phyloP scores from a whole-genome alignment of 2,888 invertebrate genomes.

The Cataglyphis rosenhaueri region DNA sequence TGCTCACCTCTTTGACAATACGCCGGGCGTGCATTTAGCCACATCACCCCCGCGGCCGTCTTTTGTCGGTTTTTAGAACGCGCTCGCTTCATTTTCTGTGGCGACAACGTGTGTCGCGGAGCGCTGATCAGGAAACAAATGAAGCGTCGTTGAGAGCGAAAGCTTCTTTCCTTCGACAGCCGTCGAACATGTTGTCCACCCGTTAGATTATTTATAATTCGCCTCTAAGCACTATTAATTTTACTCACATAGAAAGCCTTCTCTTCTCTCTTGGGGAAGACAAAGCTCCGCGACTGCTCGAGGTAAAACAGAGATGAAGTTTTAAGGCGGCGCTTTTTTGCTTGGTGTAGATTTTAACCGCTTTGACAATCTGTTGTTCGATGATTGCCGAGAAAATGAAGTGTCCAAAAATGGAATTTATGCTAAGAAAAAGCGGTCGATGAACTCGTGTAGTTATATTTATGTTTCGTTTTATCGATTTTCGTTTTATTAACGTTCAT shows the following conservation, averaged over 20 bases:
- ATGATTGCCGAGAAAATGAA: conserved; percentile 20
- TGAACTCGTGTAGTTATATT: conserved; percentile 5
- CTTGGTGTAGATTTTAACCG: background rate
- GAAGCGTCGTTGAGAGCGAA: conserved; percentile 63
- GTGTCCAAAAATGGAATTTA: conserved; percentile 10
- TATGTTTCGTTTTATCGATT: background rate
- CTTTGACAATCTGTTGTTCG: conserved; percentile 3
- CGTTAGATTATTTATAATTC: conserved; percentile 48
- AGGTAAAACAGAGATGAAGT: conserved; percentile 6
- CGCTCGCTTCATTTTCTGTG: conserved; percentile 72
- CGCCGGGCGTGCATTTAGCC: conserved; percentile 67
- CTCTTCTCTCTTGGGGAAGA: background rate
- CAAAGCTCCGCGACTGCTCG: conserved; percentile 12
- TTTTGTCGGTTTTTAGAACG: conserved; percentile 74
- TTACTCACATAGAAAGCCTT: background rate
- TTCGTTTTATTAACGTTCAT: background rate
- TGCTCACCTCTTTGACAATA: conserved; percentile 71
- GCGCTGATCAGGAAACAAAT: conserved; percentile 70
- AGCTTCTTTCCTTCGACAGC: background rate
- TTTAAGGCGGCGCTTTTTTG: conserved; percentile 26
- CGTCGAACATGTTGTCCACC: conserved; percentile 9
- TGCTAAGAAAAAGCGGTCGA: conserved; percentile 14
- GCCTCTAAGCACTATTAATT: conserved; percentile 32
- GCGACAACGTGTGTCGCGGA: conserved; percentile 59
- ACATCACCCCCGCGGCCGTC: conserved; percentile 57